Evolutionary conservation across 2,888 invertebrate genomes (phyloP), one percentile per base, ranked within the genome.

Genomic region (Rutpela maculata): DNA sequence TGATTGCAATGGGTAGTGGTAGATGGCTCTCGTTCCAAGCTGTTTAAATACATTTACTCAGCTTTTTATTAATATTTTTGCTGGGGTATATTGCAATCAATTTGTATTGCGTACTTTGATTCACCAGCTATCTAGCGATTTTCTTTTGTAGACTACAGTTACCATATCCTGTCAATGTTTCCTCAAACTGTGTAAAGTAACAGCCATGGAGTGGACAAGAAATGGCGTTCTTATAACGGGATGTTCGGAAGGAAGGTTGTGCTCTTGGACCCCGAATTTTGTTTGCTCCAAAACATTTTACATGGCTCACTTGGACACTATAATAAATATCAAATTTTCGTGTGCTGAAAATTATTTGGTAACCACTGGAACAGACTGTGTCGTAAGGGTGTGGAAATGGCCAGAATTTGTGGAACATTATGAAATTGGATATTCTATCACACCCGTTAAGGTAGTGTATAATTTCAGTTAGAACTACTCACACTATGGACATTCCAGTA

Each of bases 311-410:
- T 60, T 55, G 6, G 76, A 76, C 11, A 75, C 77, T 17, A 83
- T 86, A 35, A 76, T 85, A n/a, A 81, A 79, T 55, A 75, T 85
- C 18, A 76, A 82, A 18, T 81, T 82, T 7, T 86, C 87, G 0
- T 84, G 85, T 55, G 76, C 81, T 22, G 84, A 84, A 59, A 80
- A 78, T 7, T 85, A 81, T 74, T 63, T 87, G 35, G 84, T 84
- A n/a, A 82, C 84, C 50, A 80, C 81, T 26, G 84, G 84, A 7
- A 55, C 77, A 4, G 84, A 84, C 72, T 76, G 81, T 18, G 68
- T 63, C 11, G 79, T 86, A 9, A 80, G 78, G 18, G 75, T 86
- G 19, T 85, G 85, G 83, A 79, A 22, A 11, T 81, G 80, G 79
- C 86, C 85, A 18, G 55, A 66, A 7, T 63, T 78, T n/a, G 10